Base-by-base conservation (phyloP, 2,113 vertebrate species). In the Leiothrix lutea region DNA sequence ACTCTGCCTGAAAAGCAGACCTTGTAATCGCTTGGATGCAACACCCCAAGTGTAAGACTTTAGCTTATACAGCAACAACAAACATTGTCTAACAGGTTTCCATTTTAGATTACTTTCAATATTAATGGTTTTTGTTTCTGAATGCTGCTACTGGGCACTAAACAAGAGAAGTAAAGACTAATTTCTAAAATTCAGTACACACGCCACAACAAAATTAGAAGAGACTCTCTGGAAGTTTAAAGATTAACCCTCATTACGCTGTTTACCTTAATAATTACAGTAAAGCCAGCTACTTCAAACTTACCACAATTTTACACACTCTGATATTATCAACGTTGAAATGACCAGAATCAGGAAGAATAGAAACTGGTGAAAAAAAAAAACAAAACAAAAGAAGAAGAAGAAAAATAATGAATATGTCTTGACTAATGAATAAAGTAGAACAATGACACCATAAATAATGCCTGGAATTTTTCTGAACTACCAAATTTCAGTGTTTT, bases 281-380 rank as follows among this genome's bases (percentile, higher is more conserved):
- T 56, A 74, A 92, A 88, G 48, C 4, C 62, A 85, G 29, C 5
- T 67, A 57, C 57, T 92, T 61, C 45, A 35, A 82, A 95, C 99
- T 98, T 97, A 99, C 99, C 99, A 99, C 94, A 96, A 99, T 99
- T 97, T 99, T 99, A 97, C 99, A 99, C 9, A 99, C 99, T 98
- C 99, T 98, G 97, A 99, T 99, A 58, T 97, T 99, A 93, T 99
- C 99, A 73, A 99, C 99, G 17, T 99, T 99, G 97, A 99, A 99
- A 96, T 98, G 98, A 64, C 99, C 98, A 5, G 99, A 99, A 79
- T 99, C 98, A 11, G 99, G 98, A 96, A 99, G 99, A 97, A 99
- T 98, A 85, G 99, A 99, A 31, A 99, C 99, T 99, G 72, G 91
- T 5, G 16, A 26, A n/a, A n/a, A 31, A 14, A 25, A 14, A 25